phyloP scores from a whole-genome alignment of 2,797 vertebrate genomes.

The Onychomys arenicola region DNA sequence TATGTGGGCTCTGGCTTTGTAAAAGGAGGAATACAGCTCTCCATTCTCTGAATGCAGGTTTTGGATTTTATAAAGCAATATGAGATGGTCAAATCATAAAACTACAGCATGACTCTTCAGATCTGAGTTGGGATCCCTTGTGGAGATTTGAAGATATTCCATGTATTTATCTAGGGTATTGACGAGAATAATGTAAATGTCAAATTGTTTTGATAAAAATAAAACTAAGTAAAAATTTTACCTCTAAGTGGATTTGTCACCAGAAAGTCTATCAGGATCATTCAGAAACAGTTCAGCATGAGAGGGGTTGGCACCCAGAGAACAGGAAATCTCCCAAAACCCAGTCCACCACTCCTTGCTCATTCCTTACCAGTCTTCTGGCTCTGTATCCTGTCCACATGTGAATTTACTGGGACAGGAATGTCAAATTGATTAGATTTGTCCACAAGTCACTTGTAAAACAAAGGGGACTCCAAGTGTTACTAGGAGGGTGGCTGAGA shows the following conservation, averaged over 20 bases:
- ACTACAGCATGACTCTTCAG: not conserved
- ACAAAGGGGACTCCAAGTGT: not conserved
- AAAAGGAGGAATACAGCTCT: not conserved
- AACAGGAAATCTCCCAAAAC: not conserved
- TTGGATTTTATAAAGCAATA: not conserved
- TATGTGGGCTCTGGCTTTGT: accelerated
- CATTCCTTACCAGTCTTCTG: not conserved
- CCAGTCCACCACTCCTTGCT: not conserved
- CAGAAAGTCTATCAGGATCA: not conserved
- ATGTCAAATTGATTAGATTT: not conserved
- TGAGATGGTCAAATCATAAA: not conserved
- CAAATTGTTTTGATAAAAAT: not conserved
- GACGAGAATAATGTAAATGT: slow-evolving; percentile 12
- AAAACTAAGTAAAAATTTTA: not conserved
- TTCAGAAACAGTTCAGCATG: not conserved
- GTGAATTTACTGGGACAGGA: slow-evolving; percentile 46
- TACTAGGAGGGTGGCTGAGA: not conserved
- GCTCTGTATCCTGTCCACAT: not conserved
- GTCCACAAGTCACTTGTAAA: slow-evolving; percentile 1
- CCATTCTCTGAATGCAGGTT: not conserved
- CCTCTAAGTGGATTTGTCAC: not conserved
- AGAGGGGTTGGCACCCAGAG: not conserved
- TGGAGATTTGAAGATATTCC: not conserved
- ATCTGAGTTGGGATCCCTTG: not conserved
- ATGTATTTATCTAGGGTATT: not conserved